These are phyloP conservation scores for Perizoma affinitatum DNA, from an alignment of 2,888 invertebrate genomes.

Conservation along the genomic window DNA sequence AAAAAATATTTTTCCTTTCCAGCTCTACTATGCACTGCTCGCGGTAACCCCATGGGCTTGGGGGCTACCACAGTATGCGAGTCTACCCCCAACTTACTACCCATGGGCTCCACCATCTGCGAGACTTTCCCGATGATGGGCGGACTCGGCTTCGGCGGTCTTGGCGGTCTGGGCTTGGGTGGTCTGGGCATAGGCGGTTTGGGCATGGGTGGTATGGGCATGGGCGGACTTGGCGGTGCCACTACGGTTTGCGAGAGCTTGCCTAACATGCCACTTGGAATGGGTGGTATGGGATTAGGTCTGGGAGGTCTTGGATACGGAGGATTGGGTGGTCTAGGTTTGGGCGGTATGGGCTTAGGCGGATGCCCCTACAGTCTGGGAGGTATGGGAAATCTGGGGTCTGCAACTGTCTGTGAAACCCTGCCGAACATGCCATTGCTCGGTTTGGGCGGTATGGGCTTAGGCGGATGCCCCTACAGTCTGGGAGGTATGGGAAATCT, in stretches of 20 bases:
- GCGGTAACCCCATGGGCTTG: slow-evolving; percentile 10
- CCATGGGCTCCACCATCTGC: slow-evolving; percentile 44
- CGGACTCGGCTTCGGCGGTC: slow-evolving; percentile 24
- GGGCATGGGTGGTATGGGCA: neutral
- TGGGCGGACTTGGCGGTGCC: slow-evolving; percentile 20
- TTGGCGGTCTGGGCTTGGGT: slow-evolving; percentile 24
- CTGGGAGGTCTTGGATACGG: slow-evolving; percentile 30
- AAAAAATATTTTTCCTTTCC: slow-evolving; percentile 4
- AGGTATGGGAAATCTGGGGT: neutral
- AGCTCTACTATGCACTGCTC: slow-evolving; percentile 18
- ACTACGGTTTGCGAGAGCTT: slow-evolving; percentile 20
- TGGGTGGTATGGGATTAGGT: no score
- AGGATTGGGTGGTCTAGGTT: slow-evolving; percentile 5
- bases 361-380: neutral
- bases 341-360: no score
- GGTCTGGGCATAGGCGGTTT: slow-evolving; percentile 13
- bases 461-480: no score
- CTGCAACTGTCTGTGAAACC: slow-evolving; percentile 4
- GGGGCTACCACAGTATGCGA: slow-evolving; percentile 38
- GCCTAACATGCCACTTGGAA: slow-evolving; percentile 2
- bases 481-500: neutral
- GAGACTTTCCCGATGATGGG: slow-evolving; percentile 45
- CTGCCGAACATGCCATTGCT: neutral
- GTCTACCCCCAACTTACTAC: slow-evolving; percentile 26
- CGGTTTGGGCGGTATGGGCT: neutral